Base-by-base conservation (phyloP, 2,888 invertebrate species). In the Brachynemurus nebulosus region DNA sequence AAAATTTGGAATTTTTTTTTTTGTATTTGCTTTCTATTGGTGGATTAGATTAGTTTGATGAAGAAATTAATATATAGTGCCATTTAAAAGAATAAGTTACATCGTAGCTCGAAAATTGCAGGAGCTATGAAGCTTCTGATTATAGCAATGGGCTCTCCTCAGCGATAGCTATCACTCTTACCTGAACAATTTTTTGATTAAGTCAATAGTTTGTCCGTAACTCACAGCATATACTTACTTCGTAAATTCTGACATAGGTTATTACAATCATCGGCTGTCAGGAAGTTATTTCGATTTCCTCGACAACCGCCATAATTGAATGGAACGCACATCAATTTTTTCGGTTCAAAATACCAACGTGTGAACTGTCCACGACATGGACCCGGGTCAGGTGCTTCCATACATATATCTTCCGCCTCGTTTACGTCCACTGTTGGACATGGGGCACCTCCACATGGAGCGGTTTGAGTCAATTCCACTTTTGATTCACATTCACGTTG, bases 251-350 rank as follows among this genome's bases (percentile, higher is more conserved):
- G 67, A 60, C 90, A 90, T 6, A 81, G 77, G 52, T 68, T 68
- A 52, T 72, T 70, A 58, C 92, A 92, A 57, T 89, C 86, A 20
- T 80, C 74, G 52, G 74, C 72, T 11, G 81, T 79, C 48, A 85
- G 71, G 70, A 95, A 96, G 65, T 91, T 92, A 67, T 96, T 96
- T 56, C 78, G 74, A 64, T 88, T 92, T 33, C 95, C 95, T 46
- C 90, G 74, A 53, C 88, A 89, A 35, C 88, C 88, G 33, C 92
- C 89, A 67, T 89, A 97, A 44, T 72, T 72, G 67, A 97, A 97
- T 44, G 85, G 77, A 45, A 81, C 72, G 63, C 97, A 97, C 67
- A 76, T 80, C 45, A 80, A 72, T 57, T 78, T 78, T 43, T 65
- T 64, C 0, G 75, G 62, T 58, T 85, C 81, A 69, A 84, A 98